These are phyloP conservation scores for Falcaria lacertinaria DNA, from an alignment of 2,888 invertebrate species.

Conservation along the genomic window DNA sequence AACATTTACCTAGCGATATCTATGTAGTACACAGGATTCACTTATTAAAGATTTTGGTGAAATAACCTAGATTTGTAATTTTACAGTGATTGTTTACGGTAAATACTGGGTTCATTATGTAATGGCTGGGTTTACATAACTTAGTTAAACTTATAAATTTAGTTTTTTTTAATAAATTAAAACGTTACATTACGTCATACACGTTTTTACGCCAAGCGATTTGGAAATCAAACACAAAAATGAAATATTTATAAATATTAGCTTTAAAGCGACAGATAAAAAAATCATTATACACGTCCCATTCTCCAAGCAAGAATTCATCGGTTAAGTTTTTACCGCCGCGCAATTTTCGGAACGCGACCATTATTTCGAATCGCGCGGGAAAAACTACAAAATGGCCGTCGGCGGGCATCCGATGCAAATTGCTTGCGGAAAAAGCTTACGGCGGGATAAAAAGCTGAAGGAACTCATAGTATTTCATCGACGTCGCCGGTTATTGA, in stretches of 20 bases:
- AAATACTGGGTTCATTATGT: too few relatives aligned
- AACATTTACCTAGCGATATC: too few relatives aligned
- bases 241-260: constrained; percentile 40
- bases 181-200: too few relatives aligned
- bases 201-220: background rate
- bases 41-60: too few relatives aligned
- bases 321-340: constrained; percentile 49
- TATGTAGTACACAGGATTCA: too few relatives aligned
- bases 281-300: constrained; percentile 55
- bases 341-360: constrained; percentile 61
- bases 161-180: too few relatives aligned
- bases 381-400: constrained; percentile 68
- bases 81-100: too few relatives aligned
- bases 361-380: constrained; percentile 50
- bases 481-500: constrained; percentile 73
- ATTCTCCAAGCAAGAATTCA: constrained; percentile 64
- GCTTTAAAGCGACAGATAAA: constrained; percentile 27
- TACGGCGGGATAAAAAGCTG: constrained; percentile 55
- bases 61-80: too few relatives aligned
- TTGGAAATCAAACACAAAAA: constrained; percentile 24
- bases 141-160: too few relatives aligned
- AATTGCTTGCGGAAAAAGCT: constrained; percentile 66
- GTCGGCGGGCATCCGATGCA: constrained; percentile 59
- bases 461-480: constrained; percentile 77
- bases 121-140: too few relatives aligned